Conservation (phyloP, 2,113 vertebrate species). For the Aptenodytes forsteri region DNA sequence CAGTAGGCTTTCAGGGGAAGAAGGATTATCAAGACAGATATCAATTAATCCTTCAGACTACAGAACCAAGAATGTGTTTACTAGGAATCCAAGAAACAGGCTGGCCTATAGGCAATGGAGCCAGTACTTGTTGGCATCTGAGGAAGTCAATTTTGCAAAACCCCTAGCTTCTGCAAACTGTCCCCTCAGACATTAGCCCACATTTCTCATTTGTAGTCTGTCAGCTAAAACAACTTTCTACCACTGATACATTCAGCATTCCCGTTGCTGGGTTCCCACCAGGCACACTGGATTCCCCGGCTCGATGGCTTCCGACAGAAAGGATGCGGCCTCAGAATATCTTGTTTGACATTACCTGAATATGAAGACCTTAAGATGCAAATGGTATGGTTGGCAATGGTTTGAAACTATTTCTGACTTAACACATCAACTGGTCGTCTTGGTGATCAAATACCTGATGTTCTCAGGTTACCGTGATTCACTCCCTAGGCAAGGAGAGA, state of each 20-base stretch:
- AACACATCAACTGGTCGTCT: not conserved
- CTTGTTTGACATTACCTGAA: not conserved
- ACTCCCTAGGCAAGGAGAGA: not conserved
- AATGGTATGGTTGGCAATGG: not conserved
- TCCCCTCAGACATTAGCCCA: not conserved
- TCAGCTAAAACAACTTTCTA: not conserved
- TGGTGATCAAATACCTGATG: not conserved
- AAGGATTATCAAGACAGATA: not conserved
- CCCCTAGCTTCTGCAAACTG: not conserved
- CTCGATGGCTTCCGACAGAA: not conserved
- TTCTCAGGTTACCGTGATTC: not conserved
- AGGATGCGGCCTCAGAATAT: not conserved
- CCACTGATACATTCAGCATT: not conserved
- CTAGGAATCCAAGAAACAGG: not conserved
- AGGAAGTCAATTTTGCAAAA: not conserved
- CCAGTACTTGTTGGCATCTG: not conserved
- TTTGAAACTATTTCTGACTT: not conserved
- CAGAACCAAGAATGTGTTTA: not conserved
- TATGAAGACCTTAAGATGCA: not conserved
- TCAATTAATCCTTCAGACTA: not conserved
- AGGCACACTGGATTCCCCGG: not conserved
- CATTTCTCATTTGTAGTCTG: not conserved
- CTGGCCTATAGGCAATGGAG: rapidly evolving
- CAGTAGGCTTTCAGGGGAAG: not conserved
- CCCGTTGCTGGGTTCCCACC: not conserved